Evolutionary conservation across 2,113 vertebrate genomes (phyloP), one percentile per base, ranked within the genome.

Genomic region (Oncorhynchus kisutch): DNA sequence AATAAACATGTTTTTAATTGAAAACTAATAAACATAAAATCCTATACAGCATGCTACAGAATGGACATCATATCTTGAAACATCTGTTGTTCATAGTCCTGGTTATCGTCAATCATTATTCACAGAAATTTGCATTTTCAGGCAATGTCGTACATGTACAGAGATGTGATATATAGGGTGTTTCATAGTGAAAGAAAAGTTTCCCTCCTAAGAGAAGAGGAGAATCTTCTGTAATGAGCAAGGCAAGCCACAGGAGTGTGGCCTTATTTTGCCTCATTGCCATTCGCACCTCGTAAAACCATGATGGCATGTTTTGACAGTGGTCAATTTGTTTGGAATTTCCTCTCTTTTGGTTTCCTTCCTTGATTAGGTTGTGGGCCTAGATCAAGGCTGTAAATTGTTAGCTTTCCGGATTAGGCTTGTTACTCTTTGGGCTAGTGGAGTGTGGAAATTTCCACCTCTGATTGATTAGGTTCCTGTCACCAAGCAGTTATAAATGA

Each of bases 391-490:
- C 78, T 4, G 67, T n/a, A 13, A 70, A 74, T 74, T 71, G 76
- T 70, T 82, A 31, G 72, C 16, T 49, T 76, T 39, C 74, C 76
- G 78, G 72, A 25, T 67, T 74, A 73, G 84, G 71, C 68, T 81
- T 59, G 77, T 86, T 83, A 64, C 78, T 85, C 84, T 80, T 82
- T 84, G 76, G 84, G 76, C 82, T 72, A 54, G 83, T 75, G 64
- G 79, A 81, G 87, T 88, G 90, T 89, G 82, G 82, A 89, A 86
- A 86, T 90, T 81, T 73, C 65, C 89, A 84, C 86, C 85, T 79
- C 86, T 90, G 89, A 91, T 75, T 87, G 86, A 91, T 90, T 84
- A 78, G 67, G 81, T 84, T 86, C 83, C 88, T 90, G 88, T 91
- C 89, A 90, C 85, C 87, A 88, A 62, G 82, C 80, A 77, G 87